phyloP scores from a whole-genome alignment of 2,797 vertebrate genomes.

The Zenarchopterus dispar region DNA sequence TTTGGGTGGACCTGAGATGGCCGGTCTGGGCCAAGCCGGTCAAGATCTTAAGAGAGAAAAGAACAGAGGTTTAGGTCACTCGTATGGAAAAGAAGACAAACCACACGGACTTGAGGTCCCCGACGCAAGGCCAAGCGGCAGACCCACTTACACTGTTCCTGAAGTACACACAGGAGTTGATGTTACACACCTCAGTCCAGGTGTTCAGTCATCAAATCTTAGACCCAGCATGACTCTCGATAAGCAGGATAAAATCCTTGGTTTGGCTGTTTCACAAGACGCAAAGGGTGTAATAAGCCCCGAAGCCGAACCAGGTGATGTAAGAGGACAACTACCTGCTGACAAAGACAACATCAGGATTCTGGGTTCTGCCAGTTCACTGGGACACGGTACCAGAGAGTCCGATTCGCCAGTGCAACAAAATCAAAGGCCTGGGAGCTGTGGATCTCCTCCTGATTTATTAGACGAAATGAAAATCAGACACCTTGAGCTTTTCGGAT shows the following conservation, averaged over 20 bases:
- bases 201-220: constrained; percentile 17
- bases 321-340: constrained; percentile 23
- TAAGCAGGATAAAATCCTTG: constrained; percentile 22
- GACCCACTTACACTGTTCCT: constrained; percentile 13
- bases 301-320: constrained; percentile 20
- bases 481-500: constrained; percentile 26
- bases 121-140: constrained; percentile 14
- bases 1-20: constrained; percentile 61
- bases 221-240: constrained; percentile 21
- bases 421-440: constrained; percentile 35
- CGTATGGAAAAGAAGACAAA: constrained; percentile 21
- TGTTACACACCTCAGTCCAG: constrained; percentile 28
- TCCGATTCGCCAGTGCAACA: constrained; percentile 12
- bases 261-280: constrained; percentile 28
- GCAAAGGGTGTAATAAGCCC: constrained; percentile 6
- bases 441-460: constrained; percentile 24
- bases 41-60: constrained; percentile 56
- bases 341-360: constrained; percentile 30
- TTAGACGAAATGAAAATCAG: constrained; percentile 19
- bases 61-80: constrained; percentile 35
- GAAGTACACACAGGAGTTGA: constrained; percentile 37
- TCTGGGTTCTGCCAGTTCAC: constrained; percentile 14
- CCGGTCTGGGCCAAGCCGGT: constrained; percentile 51
- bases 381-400: constrained; percentile 20
- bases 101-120: constrained; percentile 25